phyloP scores from a whole-genome alignment of 2,113 vertebrate genomes.

The Asarcornis scutulata region DNA sequence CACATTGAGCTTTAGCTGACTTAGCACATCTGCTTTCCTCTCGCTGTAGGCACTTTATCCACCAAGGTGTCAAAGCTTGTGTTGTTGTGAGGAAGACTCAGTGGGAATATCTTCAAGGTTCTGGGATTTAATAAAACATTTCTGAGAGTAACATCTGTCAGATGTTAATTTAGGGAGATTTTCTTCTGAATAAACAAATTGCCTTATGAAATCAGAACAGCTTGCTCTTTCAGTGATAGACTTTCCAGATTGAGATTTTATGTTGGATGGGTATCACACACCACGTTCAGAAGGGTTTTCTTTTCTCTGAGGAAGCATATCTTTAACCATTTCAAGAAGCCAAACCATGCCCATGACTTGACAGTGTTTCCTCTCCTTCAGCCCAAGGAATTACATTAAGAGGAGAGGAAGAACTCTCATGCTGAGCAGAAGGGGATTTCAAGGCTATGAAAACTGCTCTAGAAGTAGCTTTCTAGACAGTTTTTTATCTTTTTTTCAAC shows the following conservation, averaged over 20 bases:
- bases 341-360: neutral
- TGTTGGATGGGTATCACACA: neutral
- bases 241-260: neutral
- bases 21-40: constrained; percentile 12
- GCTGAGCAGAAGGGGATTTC: neutral
- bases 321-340: neutral
- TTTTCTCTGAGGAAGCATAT: neutral
- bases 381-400: neutral
- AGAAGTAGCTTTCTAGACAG: neutral
- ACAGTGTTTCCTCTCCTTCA: neutral
- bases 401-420: neutral
- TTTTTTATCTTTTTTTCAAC: neutral
- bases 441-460: neutral
- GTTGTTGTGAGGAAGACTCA: neutral
- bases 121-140: neutral
- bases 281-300: neutral
- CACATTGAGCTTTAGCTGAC: neutral
- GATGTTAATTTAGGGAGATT: neutral
- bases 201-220: neutral
- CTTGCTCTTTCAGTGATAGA: neutral
- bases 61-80: neutral
- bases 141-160: neutral
- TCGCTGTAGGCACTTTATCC: neutral
- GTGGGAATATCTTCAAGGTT: neutral
- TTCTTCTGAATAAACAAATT: neutral